Evolutionary conservation across 2,113 vertebrate species (phyloP).

Genomic region (Pterophyllum scalare): DNA sequence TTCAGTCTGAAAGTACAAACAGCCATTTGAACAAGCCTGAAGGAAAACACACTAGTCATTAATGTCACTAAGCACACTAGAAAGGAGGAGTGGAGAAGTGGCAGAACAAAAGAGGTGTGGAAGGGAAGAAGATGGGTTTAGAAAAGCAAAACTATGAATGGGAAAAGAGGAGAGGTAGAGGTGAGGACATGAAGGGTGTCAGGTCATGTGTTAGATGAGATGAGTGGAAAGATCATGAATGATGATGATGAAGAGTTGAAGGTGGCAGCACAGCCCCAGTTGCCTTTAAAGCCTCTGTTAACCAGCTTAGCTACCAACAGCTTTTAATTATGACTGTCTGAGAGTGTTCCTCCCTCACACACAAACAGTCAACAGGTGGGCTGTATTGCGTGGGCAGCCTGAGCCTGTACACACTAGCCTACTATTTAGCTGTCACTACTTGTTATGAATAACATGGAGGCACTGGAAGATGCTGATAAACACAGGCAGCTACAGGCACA

Average conservation of each 20-base stretch:
- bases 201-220: constrained; percentile 6
- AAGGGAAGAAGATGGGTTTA: background rate
- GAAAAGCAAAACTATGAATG: background rate
- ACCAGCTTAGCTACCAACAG: constrained; percentile 65
- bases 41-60: background rate
- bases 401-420: constrained; percentile 35
- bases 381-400: constrained; percentile 35
- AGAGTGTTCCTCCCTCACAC: constrained; percentile 20
- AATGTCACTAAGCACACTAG: background rate
- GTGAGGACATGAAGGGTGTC: background rate
- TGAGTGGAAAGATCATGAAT: constrained; percentile 2
- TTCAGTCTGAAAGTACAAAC: background rate
- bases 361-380: constrained; percentile 54
- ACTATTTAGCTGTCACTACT: constrained; percentile 62
- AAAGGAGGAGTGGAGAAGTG: background rate
- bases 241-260: constrained; percentile 17
- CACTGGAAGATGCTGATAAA: constrained; percentile 36
- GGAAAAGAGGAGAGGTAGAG: background rate
- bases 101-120: background rate
- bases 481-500: constrained; percentile 5
- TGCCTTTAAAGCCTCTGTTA: constrained; percentile 59
- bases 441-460: constrained; percentile 34
- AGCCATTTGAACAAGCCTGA: background rate
- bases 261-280: background rate
- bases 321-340: constrained; percentile 71